Base-by-base conservation (phyloP, 2,113 vertebrate species). In the Turdus rufiventris region DNA sequence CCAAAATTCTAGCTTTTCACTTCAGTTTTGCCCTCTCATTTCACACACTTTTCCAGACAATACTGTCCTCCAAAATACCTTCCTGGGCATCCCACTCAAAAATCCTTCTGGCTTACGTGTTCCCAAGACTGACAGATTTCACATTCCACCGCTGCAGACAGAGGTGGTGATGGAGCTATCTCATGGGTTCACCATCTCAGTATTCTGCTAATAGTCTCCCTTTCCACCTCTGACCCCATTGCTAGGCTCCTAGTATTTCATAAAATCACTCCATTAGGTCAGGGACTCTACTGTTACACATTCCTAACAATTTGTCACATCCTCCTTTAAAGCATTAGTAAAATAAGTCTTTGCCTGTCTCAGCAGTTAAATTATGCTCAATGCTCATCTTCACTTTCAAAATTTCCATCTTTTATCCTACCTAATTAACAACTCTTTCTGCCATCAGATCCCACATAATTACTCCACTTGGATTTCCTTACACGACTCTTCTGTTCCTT, bases 401-500 rank as follows among this genome's bases (percentile, higher is more conserved):
- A 85, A 85, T 54, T 72, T 88, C 51, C 21, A 83, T 72, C 58
- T 91, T 92, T 77, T 84, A 85, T 77, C 54, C 33, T 60, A 82
- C 38, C 50, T 81, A 90, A 92, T 93, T 95, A 94, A 95, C 66
- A 77, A 61, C 34, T 31, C 58, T 63, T 94, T 74, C 74, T 90
- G 72, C 80, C 88, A 95, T 94, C 96, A 96, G 89, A 95, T 89
- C 63, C 40, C 56, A 88, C 71, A 36, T 88, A 90, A 94, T 96
- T 91, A 91, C 63, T 90, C 57, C 48, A 76, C 72, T 74, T 94
- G 88, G 85, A 93, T 77, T 91, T 90, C 72, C 51, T 91, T 40
- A 88, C 47, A 60, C 0, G 0, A 31, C 50, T 88, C 29, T 81
- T 91, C 88, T 73, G 68, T 94, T 97, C 93, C 61, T 76, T 54